phyloP scores from a whole-genome alignment of 1,140 invertebrate genomes.

The Drosophila grimshawi region DNA sequence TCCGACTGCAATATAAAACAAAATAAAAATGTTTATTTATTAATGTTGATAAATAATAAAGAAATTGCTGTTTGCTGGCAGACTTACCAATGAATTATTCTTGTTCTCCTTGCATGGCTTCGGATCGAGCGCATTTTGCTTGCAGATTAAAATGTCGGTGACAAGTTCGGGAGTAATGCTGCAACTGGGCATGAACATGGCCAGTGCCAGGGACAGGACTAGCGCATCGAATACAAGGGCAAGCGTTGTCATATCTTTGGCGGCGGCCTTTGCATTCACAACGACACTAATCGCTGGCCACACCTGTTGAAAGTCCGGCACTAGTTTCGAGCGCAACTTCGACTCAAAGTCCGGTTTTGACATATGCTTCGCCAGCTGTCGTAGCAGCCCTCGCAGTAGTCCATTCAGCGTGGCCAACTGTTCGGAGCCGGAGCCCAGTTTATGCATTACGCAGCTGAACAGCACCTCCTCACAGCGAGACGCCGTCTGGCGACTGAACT shows the following conservation, averaged over 20 bases:
- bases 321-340: conserved; percentile 22
- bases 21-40: neutral
- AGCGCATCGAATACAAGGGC: conserved; percentile 49
- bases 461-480: conserved; percentile 55
- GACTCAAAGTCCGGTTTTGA: neutral
- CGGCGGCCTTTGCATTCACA: neutral
- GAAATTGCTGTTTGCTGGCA: neutral
- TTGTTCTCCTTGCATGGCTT: conserved; percentile 5
- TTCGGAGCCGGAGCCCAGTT: neutral
- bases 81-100: conserved; percentile 4
- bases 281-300: conserved; percentile 20
- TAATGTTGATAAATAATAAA: too few relatives aligned
- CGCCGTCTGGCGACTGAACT: conserved; percentile 44
- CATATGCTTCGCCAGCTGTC: conserved; percentile 2
- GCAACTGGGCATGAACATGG: conserved; percentile 27
- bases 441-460: conserved; percentile 31
- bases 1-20: neutral
- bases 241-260: conserved; percentile 3
- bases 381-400: conserved; percentile 16
- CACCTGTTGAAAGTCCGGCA: conserved; percentile 2
- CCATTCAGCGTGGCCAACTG: conserved; percentile 2
- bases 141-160: conserved; percentile 53
- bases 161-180: conserved; percentile 10
- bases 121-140: conserved; percentile 36
- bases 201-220: conserved; percentile 48